Base-by-base conservation (phyloP, 2,888 invertebrate genomes). In the Micoletzkya japonica region DNA sequence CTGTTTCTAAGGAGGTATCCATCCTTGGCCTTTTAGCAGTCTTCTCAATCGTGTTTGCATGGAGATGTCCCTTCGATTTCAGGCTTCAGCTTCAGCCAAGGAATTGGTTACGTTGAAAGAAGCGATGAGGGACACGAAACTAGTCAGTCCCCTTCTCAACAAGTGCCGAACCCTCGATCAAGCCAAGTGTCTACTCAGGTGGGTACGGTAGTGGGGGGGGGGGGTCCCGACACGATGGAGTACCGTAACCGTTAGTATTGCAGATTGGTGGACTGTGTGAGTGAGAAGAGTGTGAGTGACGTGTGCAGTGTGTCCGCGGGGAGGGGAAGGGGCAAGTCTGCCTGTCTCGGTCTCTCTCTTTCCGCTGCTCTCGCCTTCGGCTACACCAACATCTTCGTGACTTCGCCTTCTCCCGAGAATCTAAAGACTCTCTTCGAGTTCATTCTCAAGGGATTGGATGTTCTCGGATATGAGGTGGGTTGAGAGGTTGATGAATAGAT, bases 321-420 rank as follows among this genome's bases (percentile, higher is more conserved):
- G 4, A 90, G 98, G 88, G 85, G 98, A 49, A 90, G 98, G 70
- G 98, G 98, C 77, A 99, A 99, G 88, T 98, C 97, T 0, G 98
- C 98, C 0, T 93, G 96, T 3, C 88, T 99, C 56, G 97, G 84
- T 0, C 89, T 99, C 28, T 91, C 96, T 0, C 91, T 99, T 24
- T 92, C 89, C 49, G 87, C 88, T 32, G 89, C 89, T 32, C 86
- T 90, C 26, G 88, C 87, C 17, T 88, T 88, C 82, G 88, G 91
- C 36, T 93, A 93, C 86, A 92, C 94, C 50, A 95, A 95, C 86
- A 92, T 96, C 74, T 97, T 95, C 88, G 95, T 98, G 49, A 96
- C 98, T 0, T 94, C 95, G 68, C 98, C 98, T 0, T 93, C 93
- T 86, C 97, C 98, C 0, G 98, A 98, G 87, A 98, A 99, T 88